These are phyloP conservation scores for Chiroxiphia lanceolata DNA, from an alignment of 2,797 vertebrate genomes.

Conservation along the genomic window DNA sequence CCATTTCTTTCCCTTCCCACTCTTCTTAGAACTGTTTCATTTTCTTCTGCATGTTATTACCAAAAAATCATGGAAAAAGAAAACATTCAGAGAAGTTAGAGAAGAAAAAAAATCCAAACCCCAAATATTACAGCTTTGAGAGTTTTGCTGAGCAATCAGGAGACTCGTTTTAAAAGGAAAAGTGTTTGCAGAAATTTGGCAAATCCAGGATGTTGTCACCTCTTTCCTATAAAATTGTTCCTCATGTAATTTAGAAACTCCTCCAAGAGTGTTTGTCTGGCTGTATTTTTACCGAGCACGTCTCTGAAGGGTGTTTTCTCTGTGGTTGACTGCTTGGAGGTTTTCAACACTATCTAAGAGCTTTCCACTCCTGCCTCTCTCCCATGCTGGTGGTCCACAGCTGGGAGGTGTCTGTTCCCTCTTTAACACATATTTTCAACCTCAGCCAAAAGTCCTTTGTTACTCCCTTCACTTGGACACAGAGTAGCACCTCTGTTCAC, in stretches of 20 bases:
- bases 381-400: not conserved
- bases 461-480: not conserved
- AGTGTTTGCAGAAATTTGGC: conserved; percentile 9
- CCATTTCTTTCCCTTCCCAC: not conserved
- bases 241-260: not conserved
- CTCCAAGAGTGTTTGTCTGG: not conserved
- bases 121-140: not conserved
- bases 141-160: conserved; percentile 9
- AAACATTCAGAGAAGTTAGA: not conserved
- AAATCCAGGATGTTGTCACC: conserved; percentile 22
- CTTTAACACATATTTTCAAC: not conserved
- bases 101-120: not conserved
- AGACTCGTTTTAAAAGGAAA: not conserved
- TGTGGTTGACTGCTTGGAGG: not conserved
- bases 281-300: not conserved
- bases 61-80: not conserved
- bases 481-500: not conserved
- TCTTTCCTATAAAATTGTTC: conserved; percentile 17
- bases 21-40: not conserved
- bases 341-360: not conserved
- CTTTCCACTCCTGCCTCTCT: not conserved
- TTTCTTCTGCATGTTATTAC: not conserved
- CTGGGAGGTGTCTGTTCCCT: not conserved
- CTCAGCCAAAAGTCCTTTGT: not conserved
- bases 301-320: not conserved